Base-by-base conservation (phyloP, 2,888 invertebrate species). In the Conchocele bisecta region DNA sequence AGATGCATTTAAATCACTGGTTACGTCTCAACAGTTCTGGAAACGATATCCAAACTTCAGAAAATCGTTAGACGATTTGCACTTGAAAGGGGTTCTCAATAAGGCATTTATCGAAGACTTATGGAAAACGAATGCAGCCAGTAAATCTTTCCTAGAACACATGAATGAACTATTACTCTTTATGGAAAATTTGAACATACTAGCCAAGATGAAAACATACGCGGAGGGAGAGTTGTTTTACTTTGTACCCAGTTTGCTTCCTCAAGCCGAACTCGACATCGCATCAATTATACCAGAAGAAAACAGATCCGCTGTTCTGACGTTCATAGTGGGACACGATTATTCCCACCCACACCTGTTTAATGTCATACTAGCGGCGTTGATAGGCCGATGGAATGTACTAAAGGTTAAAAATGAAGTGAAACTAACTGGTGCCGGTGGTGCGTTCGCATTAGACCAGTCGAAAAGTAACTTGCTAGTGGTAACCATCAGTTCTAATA, bases 1-100 rank as follows among this genome's bases (percentile, higher is more conserved):
- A 5, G 58, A 58, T 58, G 58, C 46, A 9, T 58, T 58, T 26
- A 58, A 46, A 46, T 29, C 41, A 24, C 11, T 58, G n/a, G 22
- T 46, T 9, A n/a, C 42, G 3, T 13, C 44, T 48, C 17, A 7
- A 7, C 29, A 28, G 3, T 15, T 9, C 5, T 48, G 3, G 6
- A n/a, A 31, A 3, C 48, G 48, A 7, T 5, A 26, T 26, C 7
- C 6, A 13, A 26, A 28, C 13, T 26, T 48, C 28, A 24, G 48
- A 26, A n/a, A 28, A n/a, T 48, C 15, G 7, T 15, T 48, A 28
- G 6, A 26, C 9, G 48, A 48, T 4, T 17, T 48, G 7, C n/a
- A 6, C 17, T 7, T n/a, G 9, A 48, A 48, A 26, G 48, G 20
- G 13, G 24, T 48, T 6, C 15, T 48, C n/a, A 28, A 13, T 15